phyloP scores from a whole-genome alignment of 2,113 vertebrate genomes.

The Deroptyus accipitrinus region DNA sequence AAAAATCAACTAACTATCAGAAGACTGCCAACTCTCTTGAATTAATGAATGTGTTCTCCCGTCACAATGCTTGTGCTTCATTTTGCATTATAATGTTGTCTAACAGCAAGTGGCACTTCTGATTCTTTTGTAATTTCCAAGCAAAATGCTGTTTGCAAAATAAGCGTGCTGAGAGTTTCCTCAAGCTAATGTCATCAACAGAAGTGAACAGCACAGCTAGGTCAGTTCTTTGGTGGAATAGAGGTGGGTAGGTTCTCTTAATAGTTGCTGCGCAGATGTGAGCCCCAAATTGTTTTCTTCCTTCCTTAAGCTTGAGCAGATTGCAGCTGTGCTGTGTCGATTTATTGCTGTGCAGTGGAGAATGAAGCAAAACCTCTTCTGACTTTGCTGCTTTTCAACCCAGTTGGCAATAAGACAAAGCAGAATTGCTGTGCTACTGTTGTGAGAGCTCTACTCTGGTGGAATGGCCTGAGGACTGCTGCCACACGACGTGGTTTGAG shows the following conservation, averaged over 20 bases:
- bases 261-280: conserved; percentile 8
- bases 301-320: neutral
- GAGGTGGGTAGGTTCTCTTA: neutral
- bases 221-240: neutral
- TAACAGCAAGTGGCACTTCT: conserved; percentile 68
- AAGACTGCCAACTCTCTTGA: conserved; percentile 59
- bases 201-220: neutral
- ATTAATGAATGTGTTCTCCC: conserved; percentile 61
- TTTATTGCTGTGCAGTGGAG: neutral
- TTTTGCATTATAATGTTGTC: conserved; percentile 65
- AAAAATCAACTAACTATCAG: conserved; percentile 30
- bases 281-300: conserved; percentile 7
- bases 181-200: conserved; percentile 29
- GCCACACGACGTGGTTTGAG: neutral
- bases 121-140: conserved; percentile 59
- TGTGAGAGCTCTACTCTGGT: neutral
- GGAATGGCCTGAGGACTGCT: neutral
- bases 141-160: conserved; percentile 62
- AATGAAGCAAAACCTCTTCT: conserved; percentile 23
- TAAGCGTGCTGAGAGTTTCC: conserved; percentile 50
- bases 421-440: neutral
- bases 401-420: neutral
- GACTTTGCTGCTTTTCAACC: neutral
- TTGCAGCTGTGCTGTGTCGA: conserved; percentile 11
- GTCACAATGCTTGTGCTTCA: conserved; percentile 61